Evolutionary conservation across 1,140 invertebrate species (phyloP), one percentile per base, ranked within the genome.

Genomic region (Leucophenga varia): DNA sequence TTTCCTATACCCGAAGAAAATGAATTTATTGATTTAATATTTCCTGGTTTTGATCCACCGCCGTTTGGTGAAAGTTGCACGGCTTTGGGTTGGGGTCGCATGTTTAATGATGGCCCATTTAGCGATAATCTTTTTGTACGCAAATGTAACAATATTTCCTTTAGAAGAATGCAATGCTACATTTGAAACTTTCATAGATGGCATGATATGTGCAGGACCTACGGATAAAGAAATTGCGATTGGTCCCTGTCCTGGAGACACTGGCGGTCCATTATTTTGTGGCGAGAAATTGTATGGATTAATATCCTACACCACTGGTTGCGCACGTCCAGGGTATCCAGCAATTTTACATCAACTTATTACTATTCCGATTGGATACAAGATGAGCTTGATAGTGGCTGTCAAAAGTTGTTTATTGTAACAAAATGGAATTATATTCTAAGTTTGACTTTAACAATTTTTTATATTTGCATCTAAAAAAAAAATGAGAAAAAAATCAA

Each of bases 221-320:
- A 17, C 19, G 20, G 32, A 14, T 7, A 37, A 16, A 30, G 13
- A 16, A 3, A 17, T 20, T 17, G 37, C 47, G 4, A 4, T 28
- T 14, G 52, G 51, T 22, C 44, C 55, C 9, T 57, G 55, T 46
- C 47, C 51, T 12, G 35, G 44, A 1, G 35, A 37, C 9, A 46
- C 35, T 1, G 44, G n/a, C n/a, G n/a, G n/a, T n/a, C n/a, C n/a
- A n/a, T n/a, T n/a, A n/a, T n/a, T n/a, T n/a, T n/a, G n/a, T n/a
- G n/a, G n/a, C n/a, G n/a, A n/a, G n/a, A n/a, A n/a, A n/a, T n/a
- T n/a, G n/a, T n/a, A n/a, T n/a, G n/a, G n/a, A n/a, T n/a, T n/a
- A n/a, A n/a, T n/a, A n/a, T n/a, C n/a, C n/a, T n/a, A n/a, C n/a
- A n/a, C n/a, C n/a, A n/a, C n/a, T n/a, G n/a, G n/a, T n/a, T n/a